Evolutionary conservation across 2,797 vertebrate species (phyloP), one percentile per base, ranked within the genome.

Genomic region (Sebastes nivosus): DNA sequence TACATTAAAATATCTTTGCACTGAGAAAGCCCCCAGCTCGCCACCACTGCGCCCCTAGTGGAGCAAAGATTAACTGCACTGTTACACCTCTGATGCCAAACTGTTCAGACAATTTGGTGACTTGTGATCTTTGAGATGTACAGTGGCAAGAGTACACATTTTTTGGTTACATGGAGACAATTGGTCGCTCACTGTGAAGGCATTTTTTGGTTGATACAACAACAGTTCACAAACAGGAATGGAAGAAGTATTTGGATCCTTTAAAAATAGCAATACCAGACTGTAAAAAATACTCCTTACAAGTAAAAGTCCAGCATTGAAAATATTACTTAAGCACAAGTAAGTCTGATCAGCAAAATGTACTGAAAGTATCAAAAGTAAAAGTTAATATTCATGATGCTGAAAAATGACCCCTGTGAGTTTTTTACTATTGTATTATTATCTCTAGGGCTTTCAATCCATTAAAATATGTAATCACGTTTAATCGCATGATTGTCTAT

Each of bases 1-100:
- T 11, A 22, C 13, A 54, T 14, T 10, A 8, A 8, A 85, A 82
- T 29, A 92, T 92, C 90, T 93, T 92, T 87, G 85, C 18, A 29
- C 1, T 4, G 34, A 72, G 42, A 65, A 88, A 67, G 85, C 12
- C 30, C 52, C 30, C 61, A 1, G 2, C 12, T 69, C 3, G 3
- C 4, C 1, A 0, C 4, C 36, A 67, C 8, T 55, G 3, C 38
- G 84, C 80, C 87, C 81, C 85, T 38, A 74, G 81, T 57, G 92
- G 91, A 57, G 6, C 0, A 27, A 69, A 32, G 11, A 6, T 3
- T 2, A 64, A 81, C 32, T 1, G 38, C 30, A 61, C 0, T 0
- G 60, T 5, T 1, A 54, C 5, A 67, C 4, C 14, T 6, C 25
- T 10, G 8, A 27, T 3, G 12, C 2, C 32, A 38, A 55, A 54